These are phyloP conservation scores for Hippocampus guttulatus DNA, from an alignment of 2,113 vertebrate species.

Conservation along the genomic window DNA sequence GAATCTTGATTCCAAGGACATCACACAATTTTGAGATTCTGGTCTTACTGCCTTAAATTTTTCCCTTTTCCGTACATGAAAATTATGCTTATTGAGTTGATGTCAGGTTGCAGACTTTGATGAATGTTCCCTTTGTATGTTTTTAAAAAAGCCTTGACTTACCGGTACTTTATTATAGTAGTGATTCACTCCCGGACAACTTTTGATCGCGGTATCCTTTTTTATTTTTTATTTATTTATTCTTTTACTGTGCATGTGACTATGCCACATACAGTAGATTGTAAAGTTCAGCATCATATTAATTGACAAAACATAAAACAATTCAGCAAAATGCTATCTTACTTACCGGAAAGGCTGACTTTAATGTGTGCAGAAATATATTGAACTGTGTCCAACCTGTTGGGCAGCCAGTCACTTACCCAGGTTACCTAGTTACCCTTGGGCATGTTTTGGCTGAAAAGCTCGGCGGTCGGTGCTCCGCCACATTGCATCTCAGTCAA, in stretches of 20 bases:
- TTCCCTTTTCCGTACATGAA: neutral
- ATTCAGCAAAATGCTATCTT: neutral
- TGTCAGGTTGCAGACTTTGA: neutral
- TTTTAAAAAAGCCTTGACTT: neutral
- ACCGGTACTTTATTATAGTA: too few species aligned
- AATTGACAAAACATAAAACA: neutral
- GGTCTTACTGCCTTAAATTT: neutral
- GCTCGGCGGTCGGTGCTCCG: slow-evolving; percentile 26
- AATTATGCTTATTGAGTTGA: too few species aligned
- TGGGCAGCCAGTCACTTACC: slow-evolving; percentile 25
- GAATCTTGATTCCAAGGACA: neutral
- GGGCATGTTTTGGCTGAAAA: slow-evolving; percentile 22
- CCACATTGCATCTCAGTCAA: slow-evolving; percentile 11
- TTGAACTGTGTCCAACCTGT: slow-evolving; percentile 13
- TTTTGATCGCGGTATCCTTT: too few species aligned
- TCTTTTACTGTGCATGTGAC: too few species aligned
- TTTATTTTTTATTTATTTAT: too few species aligned
- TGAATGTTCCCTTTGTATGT: neutral
- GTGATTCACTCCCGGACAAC: too few species aligned
- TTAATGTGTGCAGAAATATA: neutral
- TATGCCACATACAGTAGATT: too few species aligned
- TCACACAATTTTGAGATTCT: neutral
- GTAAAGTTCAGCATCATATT: too few species aligned
- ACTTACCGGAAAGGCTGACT: neutral
- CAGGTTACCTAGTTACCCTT: slow-evolving; percentile 1